Evolutionary conservation across 53 echinoderm and acorn worm species (phyloP), one percentile per base, ranked within the genome.

Genomic region (Paracentrotus lividus): DNA sequence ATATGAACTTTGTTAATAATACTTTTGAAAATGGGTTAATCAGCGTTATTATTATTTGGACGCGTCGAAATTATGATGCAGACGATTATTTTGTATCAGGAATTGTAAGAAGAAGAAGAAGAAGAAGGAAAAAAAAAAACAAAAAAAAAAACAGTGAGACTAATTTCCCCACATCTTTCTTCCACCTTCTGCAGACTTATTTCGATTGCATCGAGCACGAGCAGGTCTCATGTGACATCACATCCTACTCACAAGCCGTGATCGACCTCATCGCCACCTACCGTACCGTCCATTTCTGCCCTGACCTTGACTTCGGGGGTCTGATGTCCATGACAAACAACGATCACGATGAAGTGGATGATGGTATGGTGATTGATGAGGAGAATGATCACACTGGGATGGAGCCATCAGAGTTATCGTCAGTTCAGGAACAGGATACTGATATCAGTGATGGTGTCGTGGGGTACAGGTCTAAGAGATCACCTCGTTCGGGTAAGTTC

Each of bases 191-290:
- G 10, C 44, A 92, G 92, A 78, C 92, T 33, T 92, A 92, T 54
- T 92, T 78, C 38, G 92, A 92, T 32, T 92, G 92, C 59, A 92
- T 92, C 59, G 81, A 92, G 44, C 92, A 92, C 81, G 92, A 92
- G 59, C 77, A 78, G n/a, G 42, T 92, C 20, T 55, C 81, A 14
- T 92, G 92, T 45, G 92, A 92, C 81, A 92, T 92, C 51, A 92
- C 92, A 56, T 52, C 92, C 24, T 92, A 78, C 59, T 92, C 92
- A 24, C 92, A 92, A 42, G 92, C 92, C 34, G 92, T 92, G 44
- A 42, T 92, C 81, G 92, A 92, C 38, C 81, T 92, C 56, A 77
- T 92, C 0, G 81, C 81, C 44, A 92, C 77, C 84, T 92, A 92
- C 92, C 92, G 81, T 13, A 92, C 92, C 92, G 56, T 78, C 42